These are phyloP conservation scores for Poeciliopsis occidentalis DNA, from an alignment of 2,113 vertebrate genomes.

Conservation along the genomic window DNA sequence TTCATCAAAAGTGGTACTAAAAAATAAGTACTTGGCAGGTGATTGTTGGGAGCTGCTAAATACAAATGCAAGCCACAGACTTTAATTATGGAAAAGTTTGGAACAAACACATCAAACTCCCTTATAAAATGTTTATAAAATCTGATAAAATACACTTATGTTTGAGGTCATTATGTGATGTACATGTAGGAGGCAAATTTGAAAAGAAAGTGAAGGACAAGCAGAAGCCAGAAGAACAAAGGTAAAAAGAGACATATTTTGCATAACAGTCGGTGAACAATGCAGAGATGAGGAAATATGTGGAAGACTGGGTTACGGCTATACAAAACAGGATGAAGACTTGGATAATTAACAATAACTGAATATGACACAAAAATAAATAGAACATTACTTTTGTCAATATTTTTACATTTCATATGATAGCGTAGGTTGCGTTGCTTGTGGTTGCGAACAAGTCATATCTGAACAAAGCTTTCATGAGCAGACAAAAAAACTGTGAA, in stretches of 20 bases:
- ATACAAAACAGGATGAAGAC: neutral
- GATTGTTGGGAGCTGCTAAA: neutral
- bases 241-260: conserved; percentile 1
- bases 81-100: neutral
- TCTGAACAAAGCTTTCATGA: neutral
- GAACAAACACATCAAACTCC: neutral
- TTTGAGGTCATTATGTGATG: neutral
- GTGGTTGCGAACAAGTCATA: too few relatives aligned
- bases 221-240: conserved; percentile 38
- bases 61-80: neutral
- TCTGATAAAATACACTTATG: too few relatives aligned
- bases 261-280: conserved; percentile 45
- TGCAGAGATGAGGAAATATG: conserved; percentile 39
- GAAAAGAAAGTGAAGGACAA: conserved; percentile 30
- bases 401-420: too few relatives aligned
- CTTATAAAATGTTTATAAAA: neutral
- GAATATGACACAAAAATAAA: neutral
- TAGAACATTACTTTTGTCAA: too few relatives aligned
- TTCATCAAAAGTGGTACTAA: neutral
- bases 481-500: neutral
- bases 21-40: neutral
- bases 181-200: conserved; percentile 25
- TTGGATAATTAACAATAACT: neutral
- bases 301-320: conserved; percentile 4
- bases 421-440: too few relatives aligned